These are phyloP conservation scores for Hirtodrosophila cameraria DNA, from an alignment of 2,888 invertebrate genomes.

Conservation along the genomic window DNA sequence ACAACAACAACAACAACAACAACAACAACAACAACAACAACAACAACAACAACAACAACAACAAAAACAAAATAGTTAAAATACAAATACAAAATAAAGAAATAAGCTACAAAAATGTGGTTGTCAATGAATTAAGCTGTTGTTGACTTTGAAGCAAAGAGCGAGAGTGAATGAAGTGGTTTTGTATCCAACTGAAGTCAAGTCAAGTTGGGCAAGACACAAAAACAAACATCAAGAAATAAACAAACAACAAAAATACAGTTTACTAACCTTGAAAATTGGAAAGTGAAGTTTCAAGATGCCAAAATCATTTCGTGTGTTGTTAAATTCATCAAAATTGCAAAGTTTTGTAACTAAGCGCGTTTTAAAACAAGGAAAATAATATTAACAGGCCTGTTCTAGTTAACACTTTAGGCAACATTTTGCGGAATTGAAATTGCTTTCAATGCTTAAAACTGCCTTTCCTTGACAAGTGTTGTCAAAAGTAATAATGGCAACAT, in stretches of 20 bases:
- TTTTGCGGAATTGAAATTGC: no score
- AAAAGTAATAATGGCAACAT: no score
- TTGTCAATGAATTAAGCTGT: slow-evolving; percentile 71
- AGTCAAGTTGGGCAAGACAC: slow-evolving; percentile 41
- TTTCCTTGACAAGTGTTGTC: no score
- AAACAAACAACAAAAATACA: slow-evolving; percentile 13
- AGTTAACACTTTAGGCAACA: no score
- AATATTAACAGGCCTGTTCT: no score
- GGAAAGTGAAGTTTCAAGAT: slow-evolving; percentile 22
- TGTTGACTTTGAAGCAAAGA: slow-evolving; percentile 69
- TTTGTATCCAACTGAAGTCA: slow-evolving; percentile 25
- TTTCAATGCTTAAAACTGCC: no score
- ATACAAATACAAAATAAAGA: slow-evolving; percentile 17
- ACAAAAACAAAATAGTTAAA: slow-evolving; percentile 16
- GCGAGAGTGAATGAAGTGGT: slow-evolving; percentile 55
- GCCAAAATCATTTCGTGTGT: slow-evolving; percentile 5
- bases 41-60: slow-evolving; percentile 15
- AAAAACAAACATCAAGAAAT: neutral
- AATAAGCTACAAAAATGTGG: slow-evolving; percentile 47
- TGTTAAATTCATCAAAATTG: slow-evolving; percentile 1
- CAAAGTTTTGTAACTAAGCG: neutral
- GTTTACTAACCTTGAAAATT: slow-evolving; percentile 45
- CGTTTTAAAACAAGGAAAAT: no score
- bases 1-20: slow-evolving; percentile 1
- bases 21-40: slow-evolving; percentile 6